Evolutionary conservation across 2,888 invertebrate genomes (phyloP).

Genomic region (Clunio marinus): DNA sequence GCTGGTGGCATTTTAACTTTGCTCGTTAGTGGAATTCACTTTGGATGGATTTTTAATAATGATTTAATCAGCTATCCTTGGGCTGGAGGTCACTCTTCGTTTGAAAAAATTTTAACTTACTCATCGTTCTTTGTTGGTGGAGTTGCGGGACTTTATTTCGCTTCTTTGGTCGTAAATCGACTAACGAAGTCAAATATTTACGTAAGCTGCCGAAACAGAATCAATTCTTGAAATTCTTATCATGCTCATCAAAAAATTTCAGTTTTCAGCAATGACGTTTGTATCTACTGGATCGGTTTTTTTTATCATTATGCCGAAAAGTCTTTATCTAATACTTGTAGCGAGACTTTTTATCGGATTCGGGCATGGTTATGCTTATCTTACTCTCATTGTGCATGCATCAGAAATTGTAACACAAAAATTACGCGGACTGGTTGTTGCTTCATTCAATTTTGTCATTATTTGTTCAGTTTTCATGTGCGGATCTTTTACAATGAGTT

Average conservation of each 20-base stretch:
- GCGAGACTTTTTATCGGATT: slow-evolving; percentile 37
- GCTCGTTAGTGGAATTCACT: slow-evolving; percentile 38
- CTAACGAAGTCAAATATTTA: slow-evolving; percentile 37
- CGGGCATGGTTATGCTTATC: slow-evolving; percentile 38
- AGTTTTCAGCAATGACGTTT: slow-evolving; percentile 32
- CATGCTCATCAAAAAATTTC: background rate
- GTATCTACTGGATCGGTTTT: background rate
- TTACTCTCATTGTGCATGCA: slow-evolving; percentile 39
- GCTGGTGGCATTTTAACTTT: slow-evolving; percentile 23
- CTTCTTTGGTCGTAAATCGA: background rate
- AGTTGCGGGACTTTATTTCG: slow-evolving; percentile 33
- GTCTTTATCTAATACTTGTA: background rate
- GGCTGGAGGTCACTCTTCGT: background rate
- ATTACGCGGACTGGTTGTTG: slow-evolving; percentile 37
- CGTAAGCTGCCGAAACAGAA: slow-evolving; percentile 18
- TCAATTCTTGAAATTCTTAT: background rate
- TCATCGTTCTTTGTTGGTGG: slow-evolving; percentile 34
- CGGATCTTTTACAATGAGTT: background rate
- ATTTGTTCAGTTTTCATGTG: background rate
- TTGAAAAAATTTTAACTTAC: background rate
- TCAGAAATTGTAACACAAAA: slow-evolving; percentile 40
- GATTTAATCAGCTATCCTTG: background rate
- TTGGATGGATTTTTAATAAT: slow-evolving; percentile 36
- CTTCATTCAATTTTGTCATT: slow-evolving; percentile 24
- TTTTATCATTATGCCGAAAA: slow-evolving; percentile 31